A percentile compares a stretch with the other conserved stretches of the same genome.
Evolutionary conservation across 2,888 invertebrate species (phyloP).

Genomic region (Acanthacorydalis orientalis): DNA sequence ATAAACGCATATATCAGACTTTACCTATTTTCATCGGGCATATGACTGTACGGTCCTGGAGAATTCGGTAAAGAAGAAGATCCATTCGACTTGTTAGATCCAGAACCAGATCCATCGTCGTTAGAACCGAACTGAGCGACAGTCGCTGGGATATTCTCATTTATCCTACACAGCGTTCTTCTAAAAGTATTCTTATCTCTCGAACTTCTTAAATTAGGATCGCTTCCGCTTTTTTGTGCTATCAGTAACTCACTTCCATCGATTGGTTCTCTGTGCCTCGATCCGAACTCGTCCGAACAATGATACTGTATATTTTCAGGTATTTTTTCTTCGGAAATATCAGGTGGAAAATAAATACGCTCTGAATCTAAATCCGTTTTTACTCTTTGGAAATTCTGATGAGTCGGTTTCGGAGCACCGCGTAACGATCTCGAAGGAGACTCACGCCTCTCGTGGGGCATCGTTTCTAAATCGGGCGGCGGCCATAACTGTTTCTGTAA

Average conservation of each 20-base stretch:
- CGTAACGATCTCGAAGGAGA: slow-evolving; percentile 25
- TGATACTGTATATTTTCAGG: slow-evolving; percentile 9
- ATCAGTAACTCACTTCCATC: too few species aligned
- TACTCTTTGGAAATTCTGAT: slow-evolving; percentile 30
- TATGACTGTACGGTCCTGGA: slow-evolving; percentile 19
- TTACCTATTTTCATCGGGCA: slow-evolving; percentile 31
- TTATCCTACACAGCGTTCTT: slow-evolving; percentile 43
- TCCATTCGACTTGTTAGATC: slow-evolving; percentile 26
- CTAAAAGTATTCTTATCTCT: slow-evolving; percentile 35
- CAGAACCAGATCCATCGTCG: slow-evolving; percentile 23
- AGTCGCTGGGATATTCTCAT: slow-evolving; percentile 35
- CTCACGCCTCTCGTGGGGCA: slow-evolving; percentile 20
- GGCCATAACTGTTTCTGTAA: slow-evolving; percentile 37
- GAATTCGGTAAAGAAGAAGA: slow-evolving; percentile 24
- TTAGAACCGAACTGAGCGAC: slow-evolving; percentile 13
- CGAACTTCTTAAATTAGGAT: slow-evolving; percentile 16
- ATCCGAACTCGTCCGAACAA: slow-evolving; percentile 8
- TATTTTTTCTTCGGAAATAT: slow-evolving; percentile 6
- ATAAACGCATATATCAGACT: slow-evolving; percentile 6
- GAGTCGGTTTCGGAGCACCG: slow-evolving; percentile 23
- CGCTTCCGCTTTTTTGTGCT: slow-evolving; percentile 9
- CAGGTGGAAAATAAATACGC: slow-evolving; percentile 16
- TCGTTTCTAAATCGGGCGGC: slow-evolving; percentile 11
- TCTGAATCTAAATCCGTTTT: slow-evolving; percentile 28
- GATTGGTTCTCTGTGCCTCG: too few species aligned